Conservation (phyloP, 2,797 vertebrate species). For the Prionace glauca region DNA sequence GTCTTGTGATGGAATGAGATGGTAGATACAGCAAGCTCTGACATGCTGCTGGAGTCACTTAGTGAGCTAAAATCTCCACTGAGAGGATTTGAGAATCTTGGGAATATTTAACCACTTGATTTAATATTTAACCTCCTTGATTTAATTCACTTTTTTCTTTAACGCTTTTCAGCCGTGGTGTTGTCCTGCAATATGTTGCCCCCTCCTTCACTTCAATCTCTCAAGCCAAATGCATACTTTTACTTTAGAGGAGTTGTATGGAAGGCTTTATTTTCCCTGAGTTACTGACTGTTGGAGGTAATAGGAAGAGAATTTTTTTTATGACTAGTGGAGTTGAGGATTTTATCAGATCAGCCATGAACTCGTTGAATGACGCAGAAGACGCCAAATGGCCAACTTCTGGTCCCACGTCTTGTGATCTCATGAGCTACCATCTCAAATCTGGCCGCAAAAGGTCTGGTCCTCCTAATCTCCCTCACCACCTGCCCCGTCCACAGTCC, state of each 20-base stretch:
- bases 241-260: background rate
- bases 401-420: too few relatives aligned
- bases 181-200: background rate
- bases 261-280: background rate
- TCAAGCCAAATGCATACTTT: background rate
- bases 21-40: background rate
- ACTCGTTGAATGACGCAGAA: too few relatives aligned
- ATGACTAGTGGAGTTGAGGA: too few relatives aligned
- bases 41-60: background rate
- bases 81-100: background rate
- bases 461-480: background rate
- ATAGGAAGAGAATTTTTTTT: background rate
- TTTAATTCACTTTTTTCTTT: background rate
- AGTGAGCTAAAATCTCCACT: background rate
- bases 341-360: too few relatives aligned
- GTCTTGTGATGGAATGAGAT: background rate
- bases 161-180: background rate
- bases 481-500: background rate
- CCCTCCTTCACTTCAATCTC: background rate
- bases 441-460: background rate
- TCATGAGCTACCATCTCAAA: too few relatives aligned
- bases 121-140: too few relatives aligned
- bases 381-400: too few relatives aligned
- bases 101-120: background rate
- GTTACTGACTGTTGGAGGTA: background rate